phyloP scores from a whole-genome alignment of 2,888 invertebrate species.

The Notocelia uddmanniana region DNA sequence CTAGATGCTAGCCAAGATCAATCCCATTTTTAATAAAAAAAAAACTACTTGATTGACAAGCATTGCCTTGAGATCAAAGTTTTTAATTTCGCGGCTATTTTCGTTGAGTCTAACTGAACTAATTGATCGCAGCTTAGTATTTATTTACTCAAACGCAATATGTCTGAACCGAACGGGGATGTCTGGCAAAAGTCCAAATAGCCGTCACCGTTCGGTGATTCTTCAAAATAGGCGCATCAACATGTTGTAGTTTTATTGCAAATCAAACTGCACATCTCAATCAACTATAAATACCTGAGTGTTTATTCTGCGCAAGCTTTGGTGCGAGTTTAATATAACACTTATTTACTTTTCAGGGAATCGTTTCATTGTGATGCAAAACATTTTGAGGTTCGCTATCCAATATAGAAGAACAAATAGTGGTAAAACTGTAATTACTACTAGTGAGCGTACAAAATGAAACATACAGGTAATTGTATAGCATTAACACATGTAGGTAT shows the following conservation, averaged over 20 bases:
- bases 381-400: background rate
- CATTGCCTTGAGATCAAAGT: background rate
- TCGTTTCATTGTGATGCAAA: background rate
- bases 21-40: too few relatives aligned
- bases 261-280: constrained; percentile 46
- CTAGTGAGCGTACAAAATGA: background rate
- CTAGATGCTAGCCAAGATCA: too few relatives aligned
- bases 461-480: too few relatives aligned
- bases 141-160: constrained; percentile 53
- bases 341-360: background rate
- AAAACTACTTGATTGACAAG: too few relatives aligned
- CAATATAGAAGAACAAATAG: background rate
- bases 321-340: background rate
- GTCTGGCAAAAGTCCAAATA: constrained; percentile 65
- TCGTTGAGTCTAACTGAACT: background rate
- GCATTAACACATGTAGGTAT: too few relatives aligned
- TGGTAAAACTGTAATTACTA: background rate
- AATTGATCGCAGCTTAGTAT: constrained; percentile 17
- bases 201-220: constrained; percentile 54
- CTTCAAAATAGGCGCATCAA: constrained; percentile 65
- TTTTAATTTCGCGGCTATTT: background rate
- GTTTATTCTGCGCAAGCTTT: background rate
- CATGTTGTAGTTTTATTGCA: constrained; percentile 60
- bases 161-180: constrained; percentile 55
- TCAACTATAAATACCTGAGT: constrained; percentile 21